A percentile compares a stretch with the other conserved stretches of the same genome.
Evolutionary conservation across 2,888 invertebrate species (phyloP).

Genomic region (Cremastobaeus sp.): DNA sequence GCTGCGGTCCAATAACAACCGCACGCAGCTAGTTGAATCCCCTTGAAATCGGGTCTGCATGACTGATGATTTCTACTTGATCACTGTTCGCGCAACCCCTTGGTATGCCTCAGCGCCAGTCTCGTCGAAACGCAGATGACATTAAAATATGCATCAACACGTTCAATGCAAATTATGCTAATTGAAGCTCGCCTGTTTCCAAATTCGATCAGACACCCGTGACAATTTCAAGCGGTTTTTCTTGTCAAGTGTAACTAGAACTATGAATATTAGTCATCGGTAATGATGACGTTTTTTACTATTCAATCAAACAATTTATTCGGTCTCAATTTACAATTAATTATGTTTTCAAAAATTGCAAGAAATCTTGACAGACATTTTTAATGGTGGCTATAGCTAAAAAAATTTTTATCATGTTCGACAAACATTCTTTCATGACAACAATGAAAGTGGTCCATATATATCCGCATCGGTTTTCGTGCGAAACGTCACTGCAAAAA

Average conservation of each 20-base stretch:
- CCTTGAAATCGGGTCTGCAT: conserved; percentile 69
- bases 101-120: conserved; percentile 63
- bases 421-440: too few relatives aligned
- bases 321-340: too few relatives aligned
- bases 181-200: conserved; percentile 63
- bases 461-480: too few relatives aligned
- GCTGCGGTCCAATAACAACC: conserved; percentile 67
- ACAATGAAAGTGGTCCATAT: too few relatives aligned
- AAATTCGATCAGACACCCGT: conserved; percentile 35
- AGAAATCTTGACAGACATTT: too few relatives aligned
- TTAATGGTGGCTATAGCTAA: too few relatives aligned
- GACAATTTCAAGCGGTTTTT: conserved; percentile 17
- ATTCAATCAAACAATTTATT: too few relatives aligned
- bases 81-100: conserved; percentile 69
- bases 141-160: conserved; percentile 71
- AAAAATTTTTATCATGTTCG: too few relatives aligned
- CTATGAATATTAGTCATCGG: too few relatives aligned
- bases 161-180: conserved; percentile 66
- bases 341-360: too few relatives aligned
- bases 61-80: conserved; percentile 76
- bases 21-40: conserved; percentile 69
- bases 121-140: conserved; percentile 58
- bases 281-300: neutral
- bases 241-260: too few relatives aligned
- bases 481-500: too few relatives aligned